phyloP scores from a whole-genome alignment of 2,797 vertebrate species.

The Ctenopoma kingsleyae region DNA sequence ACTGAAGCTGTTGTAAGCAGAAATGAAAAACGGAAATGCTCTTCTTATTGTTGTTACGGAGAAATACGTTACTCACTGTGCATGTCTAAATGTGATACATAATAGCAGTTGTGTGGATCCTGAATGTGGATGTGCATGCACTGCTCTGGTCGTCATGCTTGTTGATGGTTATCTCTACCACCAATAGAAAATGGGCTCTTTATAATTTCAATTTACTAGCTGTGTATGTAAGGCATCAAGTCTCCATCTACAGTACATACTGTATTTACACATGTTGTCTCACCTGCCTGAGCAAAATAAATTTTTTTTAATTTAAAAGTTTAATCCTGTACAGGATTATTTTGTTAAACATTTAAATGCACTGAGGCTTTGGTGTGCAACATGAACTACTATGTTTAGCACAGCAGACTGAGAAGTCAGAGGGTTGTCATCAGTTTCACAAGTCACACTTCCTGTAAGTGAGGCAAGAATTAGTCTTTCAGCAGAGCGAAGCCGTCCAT shows the following conservation, averaged over 20 bases:
- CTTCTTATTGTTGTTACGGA: not conserved
- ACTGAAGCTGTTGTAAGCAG: not conserved
- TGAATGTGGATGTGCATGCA: not conserved
- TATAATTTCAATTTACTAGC: not conserved
- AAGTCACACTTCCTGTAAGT: conserved; percentile 74
- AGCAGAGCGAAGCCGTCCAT: not conserved
- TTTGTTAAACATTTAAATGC: not conserved
- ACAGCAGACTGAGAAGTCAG: not conserved
- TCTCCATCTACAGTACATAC: not conserved
- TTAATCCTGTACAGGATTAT: not conserved
- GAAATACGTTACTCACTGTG: not conserved
- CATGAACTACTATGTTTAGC: conserved; percentile 25
- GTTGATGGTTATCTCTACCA: not conserved
- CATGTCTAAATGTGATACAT: not conserved
- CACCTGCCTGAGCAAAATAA: not conserved
- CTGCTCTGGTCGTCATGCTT: not conserved
- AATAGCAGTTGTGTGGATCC: not conserved
- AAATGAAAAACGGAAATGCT: not conserved
- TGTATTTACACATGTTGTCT: not conserved
- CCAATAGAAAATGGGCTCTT: not conserved
- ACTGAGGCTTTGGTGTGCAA: not conserved
- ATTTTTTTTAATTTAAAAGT: not conserved
- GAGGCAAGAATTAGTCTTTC: conserved; percentile 56
- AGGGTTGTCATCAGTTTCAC: conserved; percentile 45
- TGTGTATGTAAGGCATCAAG: not conserved